Percentiles rank a stretch among this genome's conserved stretches.
phyloP scores from a whole-genome alignment of 2,797 vertebrate genomes.

The Falco cherrug region DNA sequence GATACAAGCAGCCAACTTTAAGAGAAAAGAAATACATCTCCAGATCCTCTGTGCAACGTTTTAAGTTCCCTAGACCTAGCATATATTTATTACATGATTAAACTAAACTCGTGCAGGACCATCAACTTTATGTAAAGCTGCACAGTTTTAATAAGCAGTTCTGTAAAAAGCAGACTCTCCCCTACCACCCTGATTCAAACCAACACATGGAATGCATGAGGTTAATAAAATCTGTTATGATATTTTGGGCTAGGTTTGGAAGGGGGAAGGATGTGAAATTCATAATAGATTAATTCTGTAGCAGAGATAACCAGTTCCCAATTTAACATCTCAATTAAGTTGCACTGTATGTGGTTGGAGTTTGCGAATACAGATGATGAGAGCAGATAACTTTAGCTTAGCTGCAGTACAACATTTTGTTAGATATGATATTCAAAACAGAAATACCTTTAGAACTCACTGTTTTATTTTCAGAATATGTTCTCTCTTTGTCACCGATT shows the following conservation, averaged over 20 bases:
- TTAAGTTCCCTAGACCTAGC: not conserved
- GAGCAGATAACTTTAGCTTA: slow-evolving; percentile 51
- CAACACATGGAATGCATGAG: not conserved
- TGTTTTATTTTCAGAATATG: slow-evolving; percentile 7
- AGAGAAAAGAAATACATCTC: not conserved
- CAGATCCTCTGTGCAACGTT: not conserved
- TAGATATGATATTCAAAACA: slow-evolving; percentile 51
- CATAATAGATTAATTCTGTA: slow-evolving; percentile 47
- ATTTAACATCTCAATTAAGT: slow-evolving; percentile 62
- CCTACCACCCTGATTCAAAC: not conserved
- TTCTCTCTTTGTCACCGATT: not conserved
- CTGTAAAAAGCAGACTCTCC: not conserved
- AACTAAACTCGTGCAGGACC: not conserved
- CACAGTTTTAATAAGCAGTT: not conserved
- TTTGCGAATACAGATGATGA: slow-evolving; percentile 58
- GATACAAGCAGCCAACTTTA: not conserved
- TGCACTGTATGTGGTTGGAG: slow-evolving; percentile 44
- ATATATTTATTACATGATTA: not conserved
- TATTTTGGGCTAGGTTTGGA: not conserved
- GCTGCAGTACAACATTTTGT: slow-evolving; percentile 17
- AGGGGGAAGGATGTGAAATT: slow-evolving; percentile 10
- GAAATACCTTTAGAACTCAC: slow-evolving; percentile 37
- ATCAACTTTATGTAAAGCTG: not conserved
- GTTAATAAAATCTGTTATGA: slow-evolving; percentile 25
- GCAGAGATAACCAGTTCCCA: slow-evolving; percentile 31